Evolutionary conservation across 2,797 vertebrate species (phyloP).

Genomic region (Triplophysa bombifrons): DNA sequence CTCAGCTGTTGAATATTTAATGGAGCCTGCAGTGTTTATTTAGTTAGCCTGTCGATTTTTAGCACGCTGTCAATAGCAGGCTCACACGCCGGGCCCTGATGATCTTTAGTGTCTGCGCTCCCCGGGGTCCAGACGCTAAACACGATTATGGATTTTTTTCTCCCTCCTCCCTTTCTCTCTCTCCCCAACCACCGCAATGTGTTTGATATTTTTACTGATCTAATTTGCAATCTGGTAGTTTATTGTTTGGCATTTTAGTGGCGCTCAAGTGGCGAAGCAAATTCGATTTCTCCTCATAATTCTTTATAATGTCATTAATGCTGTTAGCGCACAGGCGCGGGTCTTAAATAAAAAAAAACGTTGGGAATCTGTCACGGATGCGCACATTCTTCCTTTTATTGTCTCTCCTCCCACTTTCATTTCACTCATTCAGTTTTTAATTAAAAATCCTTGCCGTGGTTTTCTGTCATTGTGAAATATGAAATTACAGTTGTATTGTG

Average conservation of each 20-base stretch:
- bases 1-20: slow-evolving; percentile 99
- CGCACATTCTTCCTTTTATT: slow-evolving; percentile 78
- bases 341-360: slow-evolving; percentile 79
- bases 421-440: slow-evolving; percentile 78
- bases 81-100: slow-evolving; percentile 84
- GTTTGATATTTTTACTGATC: slow-evolving; percentile 99
- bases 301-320: slow-evolving; percentile 99
- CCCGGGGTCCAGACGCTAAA: slow-evolving; percentile 93
- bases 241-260: slow-evolving; percentile 99
- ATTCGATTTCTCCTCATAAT: slow-evolving; percentile 99
- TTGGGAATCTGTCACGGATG: slow-evolving; percentile 75
- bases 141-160: slow-evolving; percentile 98
- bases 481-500: slow-evolving; percentile 71
- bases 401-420: slow-evolving; percentile 67
- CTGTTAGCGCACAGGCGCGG: slow-evolving; percentile 88
- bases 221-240: slow-evolving; percentile 99
- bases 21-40: slow-evolving; percentile 96
- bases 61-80: slow-evolving; percentile 99
- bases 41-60: slow-evolving; percentile 99
- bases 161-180: slow-evolving; percentile 22
- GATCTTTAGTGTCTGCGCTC: slow-evolving; percentile 96
- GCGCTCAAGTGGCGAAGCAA: slow-evolving; percentile 98
- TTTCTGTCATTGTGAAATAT: slow-evolving; percentile 76
- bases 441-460: slow-evolving; percentile 79
- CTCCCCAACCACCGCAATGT: slow-evolving; percentile 87